These are phyloP conservation scores for Homarus gammarus DNA, from an alignment of 2,888 invertebrate species.

Conservation along the genomic window DNA sequence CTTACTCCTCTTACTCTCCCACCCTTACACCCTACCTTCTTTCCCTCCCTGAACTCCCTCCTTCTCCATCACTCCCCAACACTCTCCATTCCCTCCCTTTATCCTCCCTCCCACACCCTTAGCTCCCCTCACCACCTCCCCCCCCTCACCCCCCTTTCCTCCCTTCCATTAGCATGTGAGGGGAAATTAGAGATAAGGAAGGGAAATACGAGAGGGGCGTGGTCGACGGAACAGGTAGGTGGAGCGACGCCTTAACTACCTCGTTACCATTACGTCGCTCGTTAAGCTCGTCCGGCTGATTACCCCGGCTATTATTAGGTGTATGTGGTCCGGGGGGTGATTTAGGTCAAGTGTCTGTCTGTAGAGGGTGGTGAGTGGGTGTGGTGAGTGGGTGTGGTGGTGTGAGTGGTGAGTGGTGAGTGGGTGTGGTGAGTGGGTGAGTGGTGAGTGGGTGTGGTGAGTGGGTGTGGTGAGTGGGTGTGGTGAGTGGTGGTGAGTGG, in stretches of 20 bases:
- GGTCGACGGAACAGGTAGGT: background rate
- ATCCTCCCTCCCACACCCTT: background rate
- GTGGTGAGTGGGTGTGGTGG: background rate
- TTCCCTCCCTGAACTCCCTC: conserved; percentile 9
- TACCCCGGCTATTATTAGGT: background rate
- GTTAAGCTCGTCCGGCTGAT: background rate
- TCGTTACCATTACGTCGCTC: background rate
- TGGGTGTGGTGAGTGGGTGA: too few species aligned
- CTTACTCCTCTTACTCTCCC: too few species aligned
- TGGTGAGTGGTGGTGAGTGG: too few species aligned
- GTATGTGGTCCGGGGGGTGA: background rate
- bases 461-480: too few species aligned
- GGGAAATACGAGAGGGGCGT: background rate
- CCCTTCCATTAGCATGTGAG: conserved; percentile 3
- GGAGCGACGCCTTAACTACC: background rate
- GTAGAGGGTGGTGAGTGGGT: too few species aligned
- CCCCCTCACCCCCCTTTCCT: background rate
- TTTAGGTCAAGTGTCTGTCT: background rate
- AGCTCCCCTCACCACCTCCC: background rate
- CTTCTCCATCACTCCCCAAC: background rate
- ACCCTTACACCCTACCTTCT: too few species aligned
- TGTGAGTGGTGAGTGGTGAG: too few species aligned
- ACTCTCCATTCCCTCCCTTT: background rate
- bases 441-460: too few species aligned
- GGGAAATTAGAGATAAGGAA: conserved; percentile 9